phyloP scores from a whole-genome alignment of 2,113 vertebrate species.

The Barnardius zonarius region DNA sequence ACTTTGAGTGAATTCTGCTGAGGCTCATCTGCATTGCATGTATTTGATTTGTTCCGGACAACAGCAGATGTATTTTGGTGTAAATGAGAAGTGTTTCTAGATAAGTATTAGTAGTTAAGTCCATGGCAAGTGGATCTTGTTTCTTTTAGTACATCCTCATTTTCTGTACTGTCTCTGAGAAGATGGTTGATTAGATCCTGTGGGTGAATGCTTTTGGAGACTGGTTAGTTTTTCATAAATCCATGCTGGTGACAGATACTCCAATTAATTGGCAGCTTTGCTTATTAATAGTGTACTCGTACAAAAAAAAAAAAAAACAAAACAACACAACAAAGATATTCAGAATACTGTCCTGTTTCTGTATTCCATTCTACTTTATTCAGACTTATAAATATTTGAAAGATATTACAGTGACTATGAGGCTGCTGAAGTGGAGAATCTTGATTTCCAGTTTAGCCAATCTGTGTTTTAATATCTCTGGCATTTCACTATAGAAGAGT shows the following conservation, averaged over 20 bases:
- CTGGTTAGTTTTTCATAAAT: not conserved
- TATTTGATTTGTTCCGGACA: not conserved
- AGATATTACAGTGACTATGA: not conserved
- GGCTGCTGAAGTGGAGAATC: not conserved
- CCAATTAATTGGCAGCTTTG: not conserved
- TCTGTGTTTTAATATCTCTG: not conserved
- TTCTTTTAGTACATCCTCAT: not conserved
- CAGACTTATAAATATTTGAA: not conserved
- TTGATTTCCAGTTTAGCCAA: not conserved
- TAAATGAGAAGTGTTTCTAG: not conserved
- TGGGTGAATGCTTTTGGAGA: not conserved
- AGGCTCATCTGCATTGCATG: not conserved
- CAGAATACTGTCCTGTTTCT: not conserved
- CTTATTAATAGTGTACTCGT: not conserved
- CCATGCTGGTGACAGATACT: not conserved
- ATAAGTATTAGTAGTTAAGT: not conserved
- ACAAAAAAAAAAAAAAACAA: not conserved
- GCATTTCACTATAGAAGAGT: not conserved
- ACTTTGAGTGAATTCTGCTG: not conserved
- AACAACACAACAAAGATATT: fast-evolving
- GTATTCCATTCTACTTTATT: not conserved
- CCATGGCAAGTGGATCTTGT: not conserved
- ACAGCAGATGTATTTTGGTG: not conserved
- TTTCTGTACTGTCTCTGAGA: not conserved
- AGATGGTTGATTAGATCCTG: not conserved